These are phyloP conservation scores for Drosophila lowei DNA, from an alignment of 1,140 invertebrate species.

Conservation along the genomic window DNA sequence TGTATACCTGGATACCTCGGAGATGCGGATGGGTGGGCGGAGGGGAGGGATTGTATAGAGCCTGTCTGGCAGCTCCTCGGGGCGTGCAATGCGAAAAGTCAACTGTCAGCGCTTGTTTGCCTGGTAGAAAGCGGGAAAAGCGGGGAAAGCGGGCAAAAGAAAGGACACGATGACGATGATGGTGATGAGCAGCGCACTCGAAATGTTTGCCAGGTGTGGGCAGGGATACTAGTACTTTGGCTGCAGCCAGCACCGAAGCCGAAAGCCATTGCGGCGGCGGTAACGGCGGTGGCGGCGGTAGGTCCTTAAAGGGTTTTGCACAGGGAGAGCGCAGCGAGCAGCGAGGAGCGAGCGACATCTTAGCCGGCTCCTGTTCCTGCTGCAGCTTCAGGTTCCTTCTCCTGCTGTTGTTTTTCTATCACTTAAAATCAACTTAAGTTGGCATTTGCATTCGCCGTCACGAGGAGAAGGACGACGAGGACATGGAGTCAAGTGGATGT, in stretches of 20 bases:
- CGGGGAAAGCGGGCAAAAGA: constrained; percentile 14
- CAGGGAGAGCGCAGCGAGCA: constrained; percentile 4
- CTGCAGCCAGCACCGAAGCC: too few species aligned
- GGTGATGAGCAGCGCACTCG: constrained; percentile 66
- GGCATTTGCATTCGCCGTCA: constrained; percentile 71
- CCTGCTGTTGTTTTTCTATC: constrained; percentile 72
- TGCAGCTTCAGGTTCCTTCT: neutral
- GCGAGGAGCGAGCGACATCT: neutral
- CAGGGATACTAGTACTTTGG: too few species aligned
- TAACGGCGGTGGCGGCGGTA: constrained; percentile 13
- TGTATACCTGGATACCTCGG: too few species aligned
- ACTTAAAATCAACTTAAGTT: constrained; percentile 81
- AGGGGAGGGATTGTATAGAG: too few species aligned
- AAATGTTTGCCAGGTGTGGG: constrained; percentile 55
- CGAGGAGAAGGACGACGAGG: constrained; percentile 3
- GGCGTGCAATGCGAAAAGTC: constrained; percentile 53
- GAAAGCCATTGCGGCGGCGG: constrained; percentile 1
- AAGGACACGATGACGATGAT: constrained; percentile 53
- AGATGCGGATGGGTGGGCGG: too few species aligned
- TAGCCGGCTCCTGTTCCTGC: too few species aligned
- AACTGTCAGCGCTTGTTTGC: constrained; percentile 68
- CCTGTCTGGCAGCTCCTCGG: constrained; percentile 6
- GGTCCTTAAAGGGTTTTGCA: constrained; percentile 47
- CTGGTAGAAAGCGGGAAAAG: constrained; percentile 5
- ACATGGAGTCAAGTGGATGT: constrained; percentile 70